Evolutionary conservation across 2,888 invertebrate species (phyloP).

Genomic region (Epistrophe grossulariae): DNA sequence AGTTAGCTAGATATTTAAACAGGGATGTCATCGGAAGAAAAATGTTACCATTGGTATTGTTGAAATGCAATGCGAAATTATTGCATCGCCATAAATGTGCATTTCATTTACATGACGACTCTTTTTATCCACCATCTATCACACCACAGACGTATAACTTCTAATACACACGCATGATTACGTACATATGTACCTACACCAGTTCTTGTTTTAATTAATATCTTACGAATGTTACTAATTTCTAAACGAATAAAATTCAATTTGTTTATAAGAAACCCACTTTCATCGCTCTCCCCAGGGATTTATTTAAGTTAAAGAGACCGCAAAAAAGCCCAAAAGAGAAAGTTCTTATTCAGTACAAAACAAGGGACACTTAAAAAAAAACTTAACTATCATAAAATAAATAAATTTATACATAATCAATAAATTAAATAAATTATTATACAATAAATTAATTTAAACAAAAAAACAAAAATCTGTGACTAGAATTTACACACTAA

Average conservation of each 20-base stretch:
- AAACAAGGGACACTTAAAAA: slow-evolving; percentile 39
- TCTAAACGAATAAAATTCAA: neutral
- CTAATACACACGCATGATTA: no score
- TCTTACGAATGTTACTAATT: neutral
- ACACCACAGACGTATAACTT: no score
- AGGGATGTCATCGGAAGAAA: no score
- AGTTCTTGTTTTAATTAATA: no score
- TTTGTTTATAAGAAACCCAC: slow-evolving; percentile 4
- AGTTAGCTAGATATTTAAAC: no score
- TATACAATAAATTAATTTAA: slow-evolving; percentile 37
- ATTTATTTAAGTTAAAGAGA: slow-evolving; percentile 22
- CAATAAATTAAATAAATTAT: no score
- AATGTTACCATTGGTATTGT: no score
- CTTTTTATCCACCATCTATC: no score
- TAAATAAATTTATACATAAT: slow-evolving; percentile 4
- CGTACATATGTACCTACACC: no score
- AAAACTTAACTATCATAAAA: slow-evolving; percentile 19
- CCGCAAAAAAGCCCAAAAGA: slow-evolving; percentile 46
- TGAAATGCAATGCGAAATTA: no score
- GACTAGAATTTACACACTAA: slow-evolving; percentile 78
- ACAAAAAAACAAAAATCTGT: slow-evolving; percentile 58
- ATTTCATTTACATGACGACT: no score
- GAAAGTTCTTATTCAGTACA: slow-evolving; percentile 77
- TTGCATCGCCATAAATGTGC: no score
- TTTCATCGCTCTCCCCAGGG: neutral